Conservation (phyloP, 2,797 vertebrate species). For the Epinephelus malabaricus region DNA sequence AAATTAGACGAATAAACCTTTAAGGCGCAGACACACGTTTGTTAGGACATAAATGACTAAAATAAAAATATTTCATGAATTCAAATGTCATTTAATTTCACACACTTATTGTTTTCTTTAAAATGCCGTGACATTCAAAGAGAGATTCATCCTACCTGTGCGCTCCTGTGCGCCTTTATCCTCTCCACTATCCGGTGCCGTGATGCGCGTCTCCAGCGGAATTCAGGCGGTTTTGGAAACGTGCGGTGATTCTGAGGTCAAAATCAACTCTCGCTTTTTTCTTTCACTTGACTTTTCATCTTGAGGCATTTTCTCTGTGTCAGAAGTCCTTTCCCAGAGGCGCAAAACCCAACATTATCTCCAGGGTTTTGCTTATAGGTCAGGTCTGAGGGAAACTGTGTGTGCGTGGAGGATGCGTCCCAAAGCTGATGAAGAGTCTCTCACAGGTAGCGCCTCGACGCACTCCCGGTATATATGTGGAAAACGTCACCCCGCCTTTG, state of each 20-base stretch:
- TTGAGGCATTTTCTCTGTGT: constrained; percentile 26
- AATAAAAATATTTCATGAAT: neutral
- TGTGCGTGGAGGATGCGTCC: neutral
- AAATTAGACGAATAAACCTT: neutral
- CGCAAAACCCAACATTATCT: neutral
- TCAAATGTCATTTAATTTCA: neutral
- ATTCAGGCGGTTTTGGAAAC: neutral
- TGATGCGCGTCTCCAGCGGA: constrained; percentile 24
- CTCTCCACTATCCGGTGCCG: constrained; percentile 42
- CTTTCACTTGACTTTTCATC: constrained; percentile 32
- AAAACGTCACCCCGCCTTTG: constrained; percentile 42
- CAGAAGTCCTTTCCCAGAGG: neutral
- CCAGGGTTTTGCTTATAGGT: neutral
- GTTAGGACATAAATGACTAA: neutral
- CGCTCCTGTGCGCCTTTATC: constrained; percentile 48
- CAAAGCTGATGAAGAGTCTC: constrained; percentile 8
- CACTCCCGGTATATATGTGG: constrained; percentile 54
- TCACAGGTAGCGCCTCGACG: neutral
- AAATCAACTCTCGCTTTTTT: constrained; percentile 5
- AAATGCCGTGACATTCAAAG: neutral
- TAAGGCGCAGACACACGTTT: neutral
- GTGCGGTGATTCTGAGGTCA: neutral
- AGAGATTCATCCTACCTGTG: constrained; percentile 56
- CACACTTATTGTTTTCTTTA: neutral
- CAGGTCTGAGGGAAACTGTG: neutral